Conservation (phyloP, 2,888 invertebrate genomes). For the Himalopsyche tibetana region DNA sequence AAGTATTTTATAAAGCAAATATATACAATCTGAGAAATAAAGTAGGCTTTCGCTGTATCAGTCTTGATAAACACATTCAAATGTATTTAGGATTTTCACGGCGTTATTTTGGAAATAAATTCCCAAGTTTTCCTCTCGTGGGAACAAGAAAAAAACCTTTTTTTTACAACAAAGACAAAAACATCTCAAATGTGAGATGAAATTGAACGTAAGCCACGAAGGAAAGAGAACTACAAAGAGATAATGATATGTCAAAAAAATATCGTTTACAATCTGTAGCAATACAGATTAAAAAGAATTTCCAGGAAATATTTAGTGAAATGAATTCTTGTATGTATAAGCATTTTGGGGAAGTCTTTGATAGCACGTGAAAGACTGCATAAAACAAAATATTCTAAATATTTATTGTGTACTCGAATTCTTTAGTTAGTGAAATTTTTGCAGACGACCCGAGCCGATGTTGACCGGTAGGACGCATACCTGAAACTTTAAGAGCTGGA, state of each 20-base stretch:
- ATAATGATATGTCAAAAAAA: too few relatives aligned
- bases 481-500: background rate
- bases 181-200: constrained; percentile 31
- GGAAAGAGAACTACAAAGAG: too few relatives aligned
- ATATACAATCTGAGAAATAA: too few relatives aligned
- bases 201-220: background rate
- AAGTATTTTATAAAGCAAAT: too few relatives aligned
- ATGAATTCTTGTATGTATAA: too few relatives aligned
- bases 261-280: too few relatives aligned
- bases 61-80: background rate
- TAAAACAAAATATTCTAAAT: too few relatives aligned
- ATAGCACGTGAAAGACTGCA: too few relatives aligned
- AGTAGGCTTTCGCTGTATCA: constrained; percentile 2
- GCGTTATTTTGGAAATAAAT: constrained; percentile 22
- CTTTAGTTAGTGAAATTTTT: background rate
- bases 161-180: constrained; percentile 2
- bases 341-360: too few relatives aligned
- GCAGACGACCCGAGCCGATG: background rate
- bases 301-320: too few relatives aligned
- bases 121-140: constrained; percentile 14
- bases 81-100: constrained; percentile 7
- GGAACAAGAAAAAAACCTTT: background rate
- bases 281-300: too few relatives aligned
- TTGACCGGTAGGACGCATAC: background rate
- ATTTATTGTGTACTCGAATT: background rate